phyloP scores from a whole-genome alignment of 1,140 invertebrate species.

The Episyrphus balteatus region DNA sequence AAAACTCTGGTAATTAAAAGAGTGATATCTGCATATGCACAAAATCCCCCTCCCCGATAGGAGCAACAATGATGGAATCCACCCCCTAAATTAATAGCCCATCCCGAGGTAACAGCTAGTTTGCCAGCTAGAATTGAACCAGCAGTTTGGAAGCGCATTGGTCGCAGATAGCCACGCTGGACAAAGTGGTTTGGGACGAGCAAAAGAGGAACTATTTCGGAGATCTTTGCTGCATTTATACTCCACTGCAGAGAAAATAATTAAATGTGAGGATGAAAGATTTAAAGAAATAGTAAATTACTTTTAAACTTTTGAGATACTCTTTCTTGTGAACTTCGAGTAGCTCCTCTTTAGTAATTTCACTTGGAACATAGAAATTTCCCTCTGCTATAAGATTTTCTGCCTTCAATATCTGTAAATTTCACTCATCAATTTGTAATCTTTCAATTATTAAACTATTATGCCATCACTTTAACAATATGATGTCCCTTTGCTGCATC shows the following conservation, averaged over 20 bases:
- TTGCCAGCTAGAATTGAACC: constrained; percentile 71
- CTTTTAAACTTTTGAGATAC: constrained; percentile 60
- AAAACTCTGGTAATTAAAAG: constrained; percentile 60
- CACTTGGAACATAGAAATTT: constrained; percentile 49
- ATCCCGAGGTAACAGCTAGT: constrained; percentile 65
- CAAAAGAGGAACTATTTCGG: constrained; percentile 63
- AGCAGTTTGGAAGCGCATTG: constrained; percentile 70
- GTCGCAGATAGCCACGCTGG: constrained; percentile 62
- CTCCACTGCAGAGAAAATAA: constrained; percentile 49
- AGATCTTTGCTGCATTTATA: constrained; percentile 62
- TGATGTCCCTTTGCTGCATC: constrained; percentile 77
- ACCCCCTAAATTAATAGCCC: constrained; percentile 85
- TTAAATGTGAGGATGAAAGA: constrained; percentile 1
- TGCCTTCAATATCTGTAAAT: constrained; percentile 46
- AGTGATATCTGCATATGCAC: constrained; percentile 80
- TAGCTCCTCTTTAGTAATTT: constrained; percentile 58
- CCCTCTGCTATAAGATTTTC: constrained; percentile 41
- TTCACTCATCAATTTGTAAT: neutral
- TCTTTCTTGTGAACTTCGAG: constrained; percentile 56
- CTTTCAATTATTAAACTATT: too few relatives aligned
- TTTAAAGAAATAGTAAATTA: constrained; percentile 24
- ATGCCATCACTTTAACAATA: constrained; percentile 64
- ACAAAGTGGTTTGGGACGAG: constrained; percentile 66
- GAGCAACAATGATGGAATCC: constrained; percentile 75
- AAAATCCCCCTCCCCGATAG: constrained; percentile 70